Conservation (phyloP, 1,140 invertebrate genomes). For the Halotydeus destructor region DNA sequence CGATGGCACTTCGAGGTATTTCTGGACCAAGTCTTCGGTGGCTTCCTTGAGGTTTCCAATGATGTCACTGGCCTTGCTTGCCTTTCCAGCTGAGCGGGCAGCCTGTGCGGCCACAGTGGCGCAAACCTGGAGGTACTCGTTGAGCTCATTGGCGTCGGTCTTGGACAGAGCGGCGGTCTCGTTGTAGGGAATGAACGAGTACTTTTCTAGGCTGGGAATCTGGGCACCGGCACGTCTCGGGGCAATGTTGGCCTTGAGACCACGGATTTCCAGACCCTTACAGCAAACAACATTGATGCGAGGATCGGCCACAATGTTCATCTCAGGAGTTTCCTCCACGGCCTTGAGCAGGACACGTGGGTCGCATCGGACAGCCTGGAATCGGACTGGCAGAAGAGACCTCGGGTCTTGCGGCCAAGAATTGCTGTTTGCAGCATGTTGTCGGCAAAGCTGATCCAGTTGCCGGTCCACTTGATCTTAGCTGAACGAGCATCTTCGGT, state of each 20-base stretch:
- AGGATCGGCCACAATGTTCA: not conserved
- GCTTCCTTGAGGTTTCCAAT: slow-evolving; percentile 17
- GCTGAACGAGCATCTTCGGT: slow-evolving; percentile 31
- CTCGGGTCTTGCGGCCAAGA: not conserved
- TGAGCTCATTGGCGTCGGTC: slow-evolving; percentile 19
- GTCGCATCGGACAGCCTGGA: slow-evolving; percentile 29
- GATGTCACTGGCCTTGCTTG: slow-evolving; percentile 6
- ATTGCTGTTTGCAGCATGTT: slow-evolving; percentile 73
- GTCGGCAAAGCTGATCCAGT: slow-evolving; percentile 84
- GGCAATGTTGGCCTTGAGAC: too few species aligned
- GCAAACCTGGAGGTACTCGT: slow-evolving; percentile 18
- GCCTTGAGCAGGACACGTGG: slow-evolving; percentile 18
- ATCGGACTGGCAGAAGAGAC: slow-evolving; percentile 13
- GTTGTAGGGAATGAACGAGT: too few species aligned
- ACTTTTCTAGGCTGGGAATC: too few species aligned
- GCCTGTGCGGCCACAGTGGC: slow-evolving; percentile 18
- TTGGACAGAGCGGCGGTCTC: slow-evolving; percentile 20
- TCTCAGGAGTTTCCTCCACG: not conserved
- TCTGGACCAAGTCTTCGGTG: slow-evolving; percentile 7
- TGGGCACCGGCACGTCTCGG: too few species aligned
- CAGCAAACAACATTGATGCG: not conserved
- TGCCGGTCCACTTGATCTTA: slow-evolving; percentile 51
- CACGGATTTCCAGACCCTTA: not conserved
- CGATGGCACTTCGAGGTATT: slow-evolving; percentile 9
- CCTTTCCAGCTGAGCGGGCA: slow-evolving; percentile 6